phyloP scores from a whole-genome alignment of 2,113 vertebrate genomes.

The Halcyon malimbica region DNA sequence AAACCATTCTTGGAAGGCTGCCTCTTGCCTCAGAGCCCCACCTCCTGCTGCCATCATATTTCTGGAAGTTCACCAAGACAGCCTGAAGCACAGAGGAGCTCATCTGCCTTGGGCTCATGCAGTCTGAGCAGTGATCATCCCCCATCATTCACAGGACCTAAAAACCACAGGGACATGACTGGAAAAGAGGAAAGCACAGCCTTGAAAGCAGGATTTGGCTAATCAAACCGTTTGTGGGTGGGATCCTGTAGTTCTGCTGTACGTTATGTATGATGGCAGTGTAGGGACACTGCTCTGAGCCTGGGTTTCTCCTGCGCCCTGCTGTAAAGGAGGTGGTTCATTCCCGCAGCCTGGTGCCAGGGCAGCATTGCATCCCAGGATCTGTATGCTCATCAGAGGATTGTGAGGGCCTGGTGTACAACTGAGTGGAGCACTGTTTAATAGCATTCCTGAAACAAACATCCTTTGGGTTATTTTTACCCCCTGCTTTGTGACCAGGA shows the following conservation, averaged over 20 bases:
- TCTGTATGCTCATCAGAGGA: neutral
- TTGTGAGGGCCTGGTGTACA: neutral
- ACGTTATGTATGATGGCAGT: neutral
- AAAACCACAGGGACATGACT: neutral
- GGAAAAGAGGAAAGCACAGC: neutral
- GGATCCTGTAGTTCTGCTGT: neutral
- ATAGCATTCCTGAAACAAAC: conserved; percentile 10
- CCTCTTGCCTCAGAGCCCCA: neutral
- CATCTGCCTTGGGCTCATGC: neutral
- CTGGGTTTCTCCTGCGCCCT: neutral
- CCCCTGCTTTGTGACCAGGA: neutral
- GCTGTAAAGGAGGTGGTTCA: neutral
- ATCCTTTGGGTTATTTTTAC: neutral
- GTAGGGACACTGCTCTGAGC: neutral
- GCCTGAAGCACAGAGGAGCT: neutral
- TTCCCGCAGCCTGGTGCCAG: neutral
- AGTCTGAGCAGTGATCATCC: neutral
- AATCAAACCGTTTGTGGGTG: neutral
- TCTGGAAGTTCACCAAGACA: neutral
- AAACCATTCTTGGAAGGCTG: neutral
- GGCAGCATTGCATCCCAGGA: neutral
- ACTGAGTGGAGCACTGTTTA: neutral
- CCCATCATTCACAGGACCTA: neutral
- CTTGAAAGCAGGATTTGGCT: neutral
- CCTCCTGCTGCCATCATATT: neutral